A percentile compares a stretch with the other conserved stretches of the same genome.
Evolutionary conservation across 2,797 vertebrate genomes (phyloP).

Genomic region (Lepus townsendii): DNA sequence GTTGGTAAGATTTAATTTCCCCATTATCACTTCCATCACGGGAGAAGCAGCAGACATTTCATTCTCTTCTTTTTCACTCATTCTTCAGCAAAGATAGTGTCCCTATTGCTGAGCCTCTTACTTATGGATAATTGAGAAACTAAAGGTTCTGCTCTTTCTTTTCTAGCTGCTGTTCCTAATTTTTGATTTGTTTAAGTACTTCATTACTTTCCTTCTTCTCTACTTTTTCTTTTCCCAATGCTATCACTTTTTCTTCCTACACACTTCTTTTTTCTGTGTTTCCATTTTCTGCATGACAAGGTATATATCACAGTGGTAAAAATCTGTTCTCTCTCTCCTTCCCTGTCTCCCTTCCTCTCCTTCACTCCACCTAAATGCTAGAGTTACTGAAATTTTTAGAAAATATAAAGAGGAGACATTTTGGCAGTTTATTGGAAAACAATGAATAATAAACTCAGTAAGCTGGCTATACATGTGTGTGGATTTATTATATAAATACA

Average conservation of each 20-base stretch:
- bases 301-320: not conserved
- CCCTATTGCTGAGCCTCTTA: not conserved
- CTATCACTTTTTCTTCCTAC: not conserved
- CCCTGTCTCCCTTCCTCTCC: not conserved
- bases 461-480: not conserved
- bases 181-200: not conserved
- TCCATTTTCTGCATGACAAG: slow-evolving; percentile 11
- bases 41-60: not conserved
- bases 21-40: not conserved
- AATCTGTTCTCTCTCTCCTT: not conserved
- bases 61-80: not conserved
- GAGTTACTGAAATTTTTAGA: not conserved
- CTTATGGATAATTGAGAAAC: slow-evolving; percentile 17
- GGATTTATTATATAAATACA: no score
- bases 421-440: not conserved
- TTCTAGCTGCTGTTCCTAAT: not conserved
- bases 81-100: slow-evolving; percentile 13
- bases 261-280: not conserved
- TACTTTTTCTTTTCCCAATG: not conserved
- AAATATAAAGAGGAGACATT: not conserved
- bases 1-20: slow-evolving; percentile 5
- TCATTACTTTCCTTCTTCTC: not conserved
- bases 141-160: not conserved
- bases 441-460: not conserved
- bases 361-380: not conserved